Evolutionary conservation across 2,797 vertebrate genomes (phyloP).

Genomic region (Spinibarbus caldwelli): DNA sequence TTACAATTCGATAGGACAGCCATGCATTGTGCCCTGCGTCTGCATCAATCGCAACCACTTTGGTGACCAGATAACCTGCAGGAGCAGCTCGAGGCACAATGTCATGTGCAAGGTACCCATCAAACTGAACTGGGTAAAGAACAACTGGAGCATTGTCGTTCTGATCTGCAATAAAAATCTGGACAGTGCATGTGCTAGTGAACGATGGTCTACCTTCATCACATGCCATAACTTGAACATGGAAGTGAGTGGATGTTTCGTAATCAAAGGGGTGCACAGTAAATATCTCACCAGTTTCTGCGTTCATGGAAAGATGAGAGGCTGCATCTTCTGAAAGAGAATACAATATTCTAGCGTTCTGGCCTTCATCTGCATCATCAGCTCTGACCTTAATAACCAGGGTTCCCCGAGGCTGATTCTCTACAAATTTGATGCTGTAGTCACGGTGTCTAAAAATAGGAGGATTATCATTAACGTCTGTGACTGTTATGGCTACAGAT

Average conservation of each 20-base stretch:
- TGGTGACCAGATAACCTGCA: constrained; percentile 73
- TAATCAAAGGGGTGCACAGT: constrained; percentile 73
- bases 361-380: constrained; percentile 57
- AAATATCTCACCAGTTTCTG: constrained; percentile 71
- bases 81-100: constrained; percentile 71
- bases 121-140: constrained; percentile 71
- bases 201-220: constrained; percentile 74
- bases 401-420: constrained; percentile 76
- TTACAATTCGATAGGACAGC: constrained; percentile 74
- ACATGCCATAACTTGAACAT: constrained; percentile 67
- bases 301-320: constrained; percentile 64
- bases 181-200: constrained; percentile 72
- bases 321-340: constrained; percentile 60
- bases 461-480: constrained; percentile 74
- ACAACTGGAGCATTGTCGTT: constrained; percentile 77
- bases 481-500: constrained; percentile 63
- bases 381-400: constrained; percentile 67
- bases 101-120: constrained; percentile 67
- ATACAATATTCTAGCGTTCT: constrained; percentile 70
- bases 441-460: constrained; percentile 68
- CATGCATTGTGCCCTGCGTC: constrained; percentile 78
- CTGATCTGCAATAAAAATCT: constrained; percentile 75
- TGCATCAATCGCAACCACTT: constrained; percentile 75
- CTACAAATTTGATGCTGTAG: constrained; percentile 72
- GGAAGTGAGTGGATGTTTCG: constrained; percentile 69